A percentile compares a stretch with the other conserved stretches of the same genome.
These are phyloP conservation scores for Bombylius major DNA, from an alignment of 2,888 invertebrate genomes.

Conservation along the genomic window DNA sequence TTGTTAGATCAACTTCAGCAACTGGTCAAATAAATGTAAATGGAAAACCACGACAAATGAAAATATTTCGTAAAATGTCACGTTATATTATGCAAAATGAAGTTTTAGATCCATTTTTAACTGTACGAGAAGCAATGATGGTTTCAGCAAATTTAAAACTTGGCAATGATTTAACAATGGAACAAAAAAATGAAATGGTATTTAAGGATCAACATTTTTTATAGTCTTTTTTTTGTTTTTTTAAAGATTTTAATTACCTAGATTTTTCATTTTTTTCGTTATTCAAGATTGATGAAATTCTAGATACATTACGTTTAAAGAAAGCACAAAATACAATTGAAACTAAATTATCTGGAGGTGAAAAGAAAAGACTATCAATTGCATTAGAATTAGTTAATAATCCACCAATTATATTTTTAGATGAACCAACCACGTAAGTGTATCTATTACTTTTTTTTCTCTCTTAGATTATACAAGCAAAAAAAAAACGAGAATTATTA, in stretches of 20 bases:
- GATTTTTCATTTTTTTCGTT: constrained; percentile 1
- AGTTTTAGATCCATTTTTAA: constrained; percentile 70
- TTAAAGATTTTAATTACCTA: background rate
- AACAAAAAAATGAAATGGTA: constrained; percentile 60
- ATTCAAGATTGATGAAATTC: constrained; percentile 71
- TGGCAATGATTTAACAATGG: constrained; percentile 45
- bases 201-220: constrained; percentile 30
- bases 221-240: background rate
- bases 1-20: background rate
- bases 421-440: constrained; percentile 89
- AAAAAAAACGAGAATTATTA: background rate
- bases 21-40: constrained; percentile 69
- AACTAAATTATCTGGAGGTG: constrained; percentile 75
- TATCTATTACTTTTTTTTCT: background rate
- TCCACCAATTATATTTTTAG: constrained; percentile 87
- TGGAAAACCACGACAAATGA: constrained; percentile 59
- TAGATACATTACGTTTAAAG: constrained; percentile 63
- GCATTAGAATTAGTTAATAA: constrained; percentile 85
- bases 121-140: constrained; percentile 77
- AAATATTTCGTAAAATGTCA: constrained; percentile 73
- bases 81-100: constrained; percentile 95
- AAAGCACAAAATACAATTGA: constrained; percentile 62
- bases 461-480: no score
- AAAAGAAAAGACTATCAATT: constrained; percentile 83
- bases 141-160: constrained; percentile 85